Base-by-base conservation (phyloP, 2,797 vertebrate species). In the Enteromius thamalakanensis region DNA sequence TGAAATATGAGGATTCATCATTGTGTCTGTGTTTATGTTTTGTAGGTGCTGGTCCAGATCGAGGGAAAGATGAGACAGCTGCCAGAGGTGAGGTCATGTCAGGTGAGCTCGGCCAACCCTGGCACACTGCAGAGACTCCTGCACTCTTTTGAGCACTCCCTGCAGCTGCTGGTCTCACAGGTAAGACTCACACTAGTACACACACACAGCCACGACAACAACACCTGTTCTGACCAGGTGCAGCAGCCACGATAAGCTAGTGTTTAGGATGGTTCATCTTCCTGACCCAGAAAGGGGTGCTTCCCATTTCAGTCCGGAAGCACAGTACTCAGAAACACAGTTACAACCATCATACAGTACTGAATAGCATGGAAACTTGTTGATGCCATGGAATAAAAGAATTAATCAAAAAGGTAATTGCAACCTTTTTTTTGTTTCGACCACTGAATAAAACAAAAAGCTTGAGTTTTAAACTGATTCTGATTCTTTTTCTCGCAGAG, bases 141-240 rank as follows among this genome's bases (percentile, higher is more conserved):
- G 89, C 94, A 95, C 17, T 95, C 96, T 83, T 98, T 97, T 32
- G 96, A 98, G 83, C 97, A 97, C 3, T 96, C 97, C 76, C 94
- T 98, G 87, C 96, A 98, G 90, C 94, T 96, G 37, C 90, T 98
- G 1, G 97, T 97, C 69, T 91, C 95, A 74, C 96, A 97, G 96
- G 96, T 94, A 84, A 92, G 95, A 84, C 15, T 8, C 64, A 45
- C 3, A 67, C 51, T 7, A 10, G 62, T 42, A 76, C 80, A 55
- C 77, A 76, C 71, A 19, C 58, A 29, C 37, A 29, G 60, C 53
- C 45, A 47, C 45, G 11, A 79, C 71, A 76, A 34, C 64, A 75
- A 53, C 80, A 83, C 81, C 70, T 82, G 65, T 86, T 81, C 69
- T 26, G 76, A 72, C 23, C 86, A 87, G 86, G 79, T 81, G 77